Evolutionary conservation across 2,888 invertebrate species (phyloP).

Genomic region (Mimas tiliae): DNA sequence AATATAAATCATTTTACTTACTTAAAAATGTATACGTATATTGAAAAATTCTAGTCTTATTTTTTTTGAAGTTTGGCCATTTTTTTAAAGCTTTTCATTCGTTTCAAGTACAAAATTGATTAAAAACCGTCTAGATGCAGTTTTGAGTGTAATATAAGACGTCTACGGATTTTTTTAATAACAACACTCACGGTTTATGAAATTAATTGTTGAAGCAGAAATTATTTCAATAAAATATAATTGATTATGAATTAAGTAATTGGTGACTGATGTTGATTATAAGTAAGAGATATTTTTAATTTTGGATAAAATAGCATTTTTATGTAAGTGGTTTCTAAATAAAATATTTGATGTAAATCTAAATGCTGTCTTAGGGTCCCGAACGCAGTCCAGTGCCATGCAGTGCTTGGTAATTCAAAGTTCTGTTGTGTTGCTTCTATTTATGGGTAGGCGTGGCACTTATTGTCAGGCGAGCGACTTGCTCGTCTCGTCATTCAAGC

Average conservation of each 20-base stretch:
- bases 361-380: too few relatives aligned
- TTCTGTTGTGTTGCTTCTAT: too few relatives aligned
- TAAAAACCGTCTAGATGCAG: slow-evolving; percentile 8
- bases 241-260: neutral
- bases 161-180: neutral
- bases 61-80: slow-evolving; percentile 2
- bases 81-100: slow-evolving; percentile 4
- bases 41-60: neutral
- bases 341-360: too few relatives aligned
- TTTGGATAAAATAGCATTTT: neutral
- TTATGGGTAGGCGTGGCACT: too few relatives aligned
- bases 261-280: neutral
- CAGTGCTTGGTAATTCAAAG: too few relatives aligned
- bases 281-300: slow-evolving; percentile 7
- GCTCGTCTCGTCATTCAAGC: too few relatives aligned
- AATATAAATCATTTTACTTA: too few relatives aligned
- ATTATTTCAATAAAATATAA: slow-evolving; percentile 9
- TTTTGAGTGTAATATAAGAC: slow-evolving; percentile 8
- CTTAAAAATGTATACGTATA: neutral
- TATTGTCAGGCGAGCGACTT: too few relatives aligned
- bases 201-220: slow-evolving; percentile 5
- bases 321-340: neutral
- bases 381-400: too few relatives aligned
- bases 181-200: neutral
- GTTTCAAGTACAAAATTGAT: slow-evolving; percentile 7